These are phyloP conservation scores for Antheraea assamensis DNA, from an alignment of 2,888 invertebrate genomes.

Conservation along the genomic window DNA sequence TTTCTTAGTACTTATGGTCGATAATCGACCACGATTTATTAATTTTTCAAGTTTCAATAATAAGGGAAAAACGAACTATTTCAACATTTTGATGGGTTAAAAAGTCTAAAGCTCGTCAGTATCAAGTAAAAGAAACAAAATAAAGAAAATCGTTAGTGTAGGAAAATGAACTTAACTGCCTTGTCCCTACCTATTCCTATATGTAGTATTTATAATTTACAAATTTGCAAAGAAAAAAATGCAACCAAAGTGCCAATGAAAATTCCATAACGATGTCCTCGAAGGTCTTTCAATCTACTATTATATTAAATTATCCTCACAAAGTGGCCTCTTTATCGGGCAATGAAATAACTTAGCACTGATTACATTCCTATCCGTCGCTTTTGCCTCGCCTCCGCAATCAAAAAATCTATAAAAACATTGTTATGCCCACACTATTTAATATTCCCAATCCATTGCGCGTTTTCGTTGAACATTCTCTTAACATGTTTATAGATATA, in stretches of 20 bases:
- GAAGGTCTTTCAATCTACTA: constrained; percentile 29
- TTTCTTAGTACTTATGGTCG: no score
- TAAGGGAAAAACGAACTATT: no score
- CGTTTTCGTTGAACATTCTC: not conserved
- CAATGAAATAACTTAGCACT: constrained; percentile 63
- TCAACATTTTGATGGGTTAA: no score
- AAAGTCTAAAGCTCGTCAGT: no score
- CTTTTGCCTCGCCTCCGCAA: constrained; percentile 9
- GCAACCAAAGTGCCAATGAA: not conserved
- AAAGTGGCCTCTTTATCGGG: constrained; percentile 59
- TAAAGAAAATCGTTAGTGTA: no score
- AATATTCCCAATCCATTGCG: not conserved
- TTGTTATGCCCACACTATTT: not conserved
- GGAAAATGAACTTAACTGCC: no score
- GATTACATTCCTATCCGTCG: constrained; percentile 53
- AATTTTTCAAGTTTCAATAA: no score
- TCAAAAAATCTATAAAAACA: constrained; percentile 5
- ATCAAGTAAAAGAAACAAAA: no score
- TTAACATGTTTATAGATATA: not conserved
- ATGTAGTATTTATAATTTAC: no score
- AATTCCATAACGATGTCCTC: constrained; percentile 3
- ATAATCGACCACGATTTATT: no score
- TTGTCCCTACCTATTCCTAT: no score
- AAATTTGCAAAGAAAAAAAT: not conserved
- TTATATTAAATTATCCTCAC: constrained; percentile 62